Base-by-base conservation (phyloP, 2,888 invertebrate species). In the Drosophila algonquin region DNA sequence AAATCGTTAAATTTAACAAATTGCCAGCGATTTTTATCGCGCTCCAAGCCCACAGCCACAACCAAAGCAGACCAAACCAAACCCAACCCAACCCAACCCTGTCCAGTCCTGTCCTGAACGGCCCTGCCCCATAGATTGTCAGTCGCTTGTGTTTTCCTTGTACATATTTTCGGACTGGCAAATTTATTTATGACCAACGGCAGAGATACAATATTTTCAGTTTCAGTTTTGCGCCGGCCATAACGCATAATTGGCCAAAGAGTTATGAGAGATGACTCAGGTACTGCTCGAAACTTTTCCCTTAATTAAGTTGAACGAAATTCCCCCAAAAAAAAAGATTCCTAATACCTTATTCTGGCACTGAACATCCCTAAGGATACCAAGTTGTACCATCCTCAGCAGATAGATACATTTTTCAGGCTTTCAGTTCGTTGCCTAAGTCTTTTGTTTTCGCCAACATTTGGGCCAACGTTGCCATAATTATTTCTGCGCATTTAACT, bases 1-100 rank as follows among this genome's bases (percentile, higher is more conserved):
- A 78, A 86, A 87, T 87, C 89, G 85, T 85, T 85, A 89, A 89
- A 79, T 81, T 87, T 87, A 89, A 89, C 88, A 88, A 89, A 89
- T 88, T 85, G 89, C 88, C 82, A 78, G 73, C 73, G 88, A 89
- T 89, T 88, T 87, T 88, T 87, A 89, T 89, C 88, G 79, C 79
- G 16, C 56, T 60, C 55, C 70, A 77, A 63, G 68, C 74, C 74
- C 74, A 32, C 12, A 40, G n/a, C n/a, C 47, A 16, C 10, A 18
- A 21, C 32, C 47, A 10, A 12, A 30, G 35, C 32, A 24, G 54
- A 47, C 54, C 47, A 55, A 55, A 35, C 21, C 21, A 21, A 21
- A 21, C 21, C 21, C 3, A 21, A 21, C 61, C 61, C 35, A 61
- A 35, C 35, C 54, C 54, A 45, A 21, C 54, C n/a, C 48, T 30